These are phyloP conservation scores for Enteromius fasciolatus DNA, from an alignment of 2,797 vertebrate species.

Conservation along the genomic window DNA sequence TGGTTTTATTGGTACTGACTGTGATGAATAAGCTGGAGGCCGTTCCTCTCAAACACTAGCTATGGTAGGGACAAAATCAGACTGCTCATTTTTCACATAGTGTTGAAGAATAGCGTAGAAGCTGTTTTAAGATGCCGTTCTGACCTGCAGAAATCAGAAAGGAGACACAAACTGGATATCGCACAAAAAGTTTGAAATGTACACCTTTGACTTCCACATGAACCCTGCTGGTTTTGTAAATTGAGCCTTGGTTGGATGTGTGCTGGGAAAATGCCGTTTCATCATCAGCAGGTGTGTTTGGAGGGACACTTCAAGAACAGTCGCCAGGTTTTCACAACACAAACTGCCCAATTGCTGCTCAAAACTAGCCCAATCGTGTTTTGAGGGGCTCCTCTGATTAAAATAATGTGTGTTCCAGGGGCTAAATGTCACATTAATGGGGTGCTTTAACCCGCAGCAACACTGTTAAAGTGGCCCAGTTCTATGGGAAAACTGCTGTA, in stretches of 20 bases:
- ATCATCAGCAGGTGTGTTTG: slow-evolving; percentile 18
- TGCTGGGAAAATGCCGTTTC: slow-evolving; percentile 27
- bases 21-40: too few relatives aligned
- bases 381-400: too few relatives aligned
- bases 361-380: too few relatives aligned
- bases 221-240: slow-evolving; percentile 26
- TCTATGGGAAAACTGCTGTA: not conserved
- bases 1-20: slow-evolving; percentile 61
- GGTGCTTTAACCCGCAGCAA: too few relatives aligned
- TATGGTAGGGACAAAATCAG: not conserved
- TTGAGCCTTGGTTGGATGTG: slow-evolving; percentile 18
- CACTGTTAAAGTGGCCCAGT: too few relatives aligned
- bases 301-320: slow-evolving; percentile 4
- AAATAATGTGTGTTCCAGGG: too few relatives aligned
- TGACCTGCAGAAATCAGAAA: slow-evolving; percentile 3
- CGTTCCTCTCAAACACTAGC: slow-evolving; percentile 7
- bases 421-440: too few relatives aligned
- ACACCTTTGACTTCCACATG: not conserved
- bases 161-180: slow-evolving; percentile 15
- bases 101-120: not conserved
- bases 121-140: not conserved
- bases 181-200: not conserved
- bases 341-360: too few relatives aligned
- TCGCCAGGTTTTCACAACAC: too few relatives aligned
- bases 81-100: slow-evolving; percentile 7